A percentile compares a stretch with the other conserved stretches of the same genome.
These are phyloP conservation scores for Petrocephalus schoutedeni DNA, from an alignment of 2,797 vertebrate genomes.

Conservation along the genomic window DNA sequence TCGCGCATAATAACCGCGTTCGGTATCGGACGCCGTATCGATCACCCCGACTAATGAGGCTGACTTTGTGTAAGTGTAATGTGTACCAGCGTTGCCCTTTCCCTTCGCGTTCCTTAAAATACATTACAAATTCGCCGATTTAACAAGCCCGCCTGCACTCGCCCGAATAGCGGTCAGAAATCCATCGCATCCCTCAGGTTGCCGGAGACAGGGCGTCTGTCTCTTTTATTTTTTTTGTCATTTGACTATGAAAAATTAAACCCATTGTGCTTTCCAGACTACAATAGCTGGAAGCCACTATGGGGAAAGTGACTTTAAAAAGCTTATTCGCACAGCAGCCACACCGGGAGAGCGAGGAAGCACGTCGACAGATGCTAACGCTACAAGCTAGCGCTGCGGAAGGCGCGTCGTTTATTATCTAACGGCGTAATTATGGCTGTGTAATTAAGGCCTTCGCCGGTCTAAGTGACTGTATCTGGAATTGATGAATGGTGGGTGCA, in stretches of 20 bases:
- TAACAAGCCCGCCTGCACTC: not conserved
- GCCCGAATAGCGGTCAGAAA: not conserved
- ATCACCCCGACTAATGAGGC: slow-evolving; percentile 7
- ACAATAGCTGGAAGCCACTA: not conserved
- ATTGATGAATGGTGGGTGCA: not conserved
- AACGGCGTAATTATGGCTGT: not conserved
- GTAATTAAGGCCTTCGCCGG: not conserved
- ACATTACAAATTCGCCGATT: not conserved
- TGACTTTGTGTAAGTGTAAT: not conserved
- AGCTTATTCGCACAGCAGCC: not conserved
- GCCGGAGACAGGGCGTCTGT: not conserved
- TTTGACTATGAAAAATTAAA: not conserved
- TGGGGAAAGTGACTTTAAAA: not conserved
- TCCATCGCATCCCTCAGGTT: slow-evolving; percentile 8
- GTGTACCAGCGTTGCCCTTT: not conserved
- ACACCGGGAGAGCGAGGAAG: not conserved
- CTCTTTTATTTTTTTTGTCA: not conserved
- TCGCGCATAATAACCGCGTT: not conserved
- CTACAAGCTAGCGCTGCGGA: not conserved
- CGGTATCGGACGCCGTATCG: not conserved
- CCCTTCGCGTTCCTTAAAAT: not conserved
- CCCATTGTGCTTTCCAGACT: not conserved
- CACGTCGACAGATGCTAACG: not conserved
- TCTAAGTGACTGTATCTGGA: slow-evolving; percentile 10
- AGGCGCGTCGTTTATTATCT: slow-evolving; percentile 2